phyloP scores from a whole-genome alignment of 2,113 vertebrate species.

The Platichthys stellatus region DNA sequence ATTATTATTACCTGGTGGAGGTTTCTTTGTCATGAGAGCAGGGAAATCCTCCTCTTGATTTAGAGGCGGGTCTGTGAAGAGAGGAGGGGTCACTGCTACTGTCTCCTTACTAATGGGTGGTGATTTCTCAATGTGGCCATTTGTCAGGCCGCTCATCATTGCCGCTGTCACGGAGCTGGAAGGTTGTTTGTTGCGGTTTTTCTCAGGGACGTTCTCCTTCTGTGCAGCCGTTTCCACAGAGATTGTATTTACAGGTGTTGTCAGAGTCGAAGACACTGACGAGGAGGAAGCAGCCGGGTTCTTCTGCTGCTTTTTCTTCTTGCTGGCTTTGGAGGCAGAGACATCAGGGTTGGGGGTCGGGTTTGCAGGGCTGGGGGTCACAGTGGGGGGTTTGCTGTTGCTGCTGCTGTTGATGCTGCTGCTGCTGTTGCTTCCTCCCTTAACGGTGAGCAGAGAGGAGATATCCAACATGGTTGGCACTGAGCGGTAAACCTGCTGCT shows the following conservation, averaged over 20 bases:
- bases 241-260: neutral
- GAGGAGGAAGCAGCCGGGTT: constrained; percentile 7
- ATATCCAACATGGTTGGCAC: constrained; percentile 88
- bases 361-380: constrained; percentile 58
- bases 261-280: neutral
- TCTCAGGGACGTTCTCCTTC: constrained; percentile 82
- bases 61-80: constrained; percentile 70
- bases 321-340: constrained; percentile 80
- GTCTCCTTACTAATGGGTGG: constrained; percentile 73
- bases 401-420: constrained; percentile 44
- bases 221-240: constrained; percentile 31
- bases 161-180: neutral
- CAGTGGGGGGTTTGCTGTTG: constrained; percentile 61
- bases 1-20: constrained; percentile 86
- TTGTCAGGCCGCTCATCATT: constrained; percentile 75
- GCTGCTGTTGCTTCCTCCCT: constrained; percentile 51
- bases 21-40: constrained; percentile 88
- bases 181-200: constrained; percentile 69
- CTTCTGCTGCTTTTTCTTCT: constrained; percentile 87
- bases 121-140: constrained; percentile 84
- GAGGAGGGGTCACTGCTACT: constrained; percentile 75
- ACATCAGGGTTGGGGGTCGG: constrained; percentile 62
- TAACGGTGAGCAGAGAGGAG: constrained; percentile 88
- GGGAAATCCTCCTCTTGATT: constrained; percentile 93
- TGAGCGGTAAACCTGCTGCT: constrained; percentile 84